Evolutionary conservation across 2,888 invertebrate species (phyloP), one percentile per base, ranked within the genome.

Genomic region (Agrochola litura): DNA sequence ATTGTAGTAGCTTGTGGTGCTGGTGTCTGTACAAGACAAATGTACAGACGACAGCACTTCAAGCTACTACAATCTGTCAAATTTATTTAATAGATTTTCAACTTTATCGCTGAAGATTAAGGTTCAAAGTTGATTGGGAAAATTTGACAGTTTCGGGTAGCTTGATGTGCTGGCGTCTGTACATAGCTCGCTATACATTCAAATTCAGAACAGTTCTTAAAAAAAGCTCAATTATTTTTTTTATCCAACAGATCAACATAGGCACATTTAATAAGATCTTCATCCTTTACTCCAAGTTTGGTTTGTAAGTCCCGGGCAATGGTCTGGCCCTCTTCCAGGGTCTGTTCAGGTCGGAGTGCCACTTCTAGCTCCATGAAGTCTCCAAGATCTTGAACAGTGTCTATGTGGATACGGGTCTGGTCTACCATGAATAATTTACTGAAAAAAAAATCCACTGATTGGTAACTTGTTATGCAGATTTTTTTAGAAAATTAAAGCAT

Each of bases 381-480:
- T 3, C 99, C 99, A 0, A 99, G 97, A 16, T 96, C 97, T 86
- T 98, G 96, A 0, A 99, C 99, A 73, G 97, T 95, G 94, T 99
- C 99, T 86, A 99, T 96, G 93, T 99, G 99, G 46, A 99, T 97
- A 81, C 99, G 97, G 0, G 99, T 99, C 91, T 98, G 98, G 0
- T 97, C 98, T 6, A 98, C 97, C 93, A 99, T 95, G 91, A 98
- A 99, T 9, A 99, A 95, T 83, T 97, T 96, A 9, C 99, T 97
- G 91, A 8, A 92, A 93, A 78, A 67, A 37, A 61, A 65, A 60
- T 60, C 9, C 19, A 37, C 61, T 37, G 30, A 5, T 61, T 61
- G 61, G 4, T 37, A 19, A 30, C 1, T 14, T n/a, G 16, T 10
- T 0, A 46, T 9, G 22, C 1, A 37, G 37, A n/a, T 19, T 60